Evolutionary conservation across 2,113 vertebrate species (phyloP).

Genomic region (Psittacula cyanocephala): DNA sequence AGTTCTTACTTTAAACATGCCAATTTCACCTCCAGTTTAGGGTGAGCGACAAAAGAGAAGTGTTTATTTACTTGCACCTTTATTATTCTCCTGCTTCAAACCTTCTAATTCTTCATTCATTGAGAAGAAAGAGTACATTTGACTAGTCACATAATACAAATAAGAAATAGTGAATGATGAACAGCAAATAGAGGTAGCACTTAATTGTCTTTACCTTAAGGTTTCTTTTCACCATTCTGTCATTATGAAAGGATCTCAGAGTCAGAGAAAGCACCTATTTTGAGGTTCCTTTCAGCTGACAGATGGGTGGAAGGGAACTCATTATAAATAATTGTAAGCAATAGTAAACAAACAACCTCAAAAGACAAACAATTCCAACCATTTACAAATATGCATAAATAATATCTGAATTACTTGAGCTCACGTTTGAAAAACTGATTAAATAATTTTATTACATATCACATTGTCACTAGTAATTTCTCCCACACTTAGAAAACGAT

Average conservation of each 20-base stretch:
- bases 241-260: conserved; percentile 17
- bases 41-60: conserved; percentile 8
- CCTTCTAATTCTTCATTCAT: conserved; percentile 18
- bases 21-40: background rate
- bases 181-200: background rate
- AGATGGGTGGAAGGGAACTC: background rate
- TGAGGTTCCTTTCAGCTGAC: background rate
- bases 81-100: background rate
- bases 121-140: conserved; percentile 26
- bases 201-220: conserved; percentile 6
- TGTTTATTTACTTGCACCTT: conserved; percentile 13
- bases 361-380: background rate
- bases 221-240: background rate
- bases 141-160: conserved; percentile 19
- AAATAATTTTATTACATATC: background rate
- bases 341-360: background rate
- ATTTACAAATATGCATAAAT: background rate
- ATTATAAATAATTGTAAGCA: background rate
- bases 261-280: background rate
- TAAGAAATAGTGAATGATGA: background rate
- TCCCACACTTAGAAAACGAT: background rate
- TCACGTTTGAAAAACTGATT: background rate
- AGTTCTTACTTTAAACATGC: background rate
- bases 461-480: background rate
- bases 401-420: background rate